A percentile compares a stretch with the other conserved stretches of the same genome.
These are phyloP conservation scores for Notamacropus eugenii DNA, from an alignment of 2,797 vertebrate species.

Conservation along the genomic window DNA sequence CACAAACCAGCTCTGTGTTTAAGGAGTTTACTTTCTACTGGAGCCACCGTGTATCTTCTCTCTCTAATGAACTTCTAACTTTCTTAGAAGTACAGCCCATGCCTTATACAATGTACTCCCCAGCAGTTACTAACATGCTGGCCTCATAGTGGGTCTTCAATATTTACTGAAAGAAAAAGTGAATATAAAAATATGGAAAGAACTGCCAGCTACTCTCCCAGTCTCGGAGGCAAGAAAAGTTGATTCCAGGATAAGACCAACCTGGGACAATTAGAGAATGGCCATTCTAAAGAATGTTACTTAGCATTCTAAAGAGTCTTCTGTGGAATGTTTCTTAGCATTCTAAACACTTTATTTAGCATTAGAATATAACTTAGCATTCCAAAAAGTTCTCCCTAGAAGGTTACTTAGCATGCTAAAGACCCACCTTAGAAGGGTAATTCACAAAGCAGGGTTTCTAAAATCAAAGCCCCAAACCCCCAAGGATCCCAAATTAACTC, in stretches of 20 bases:
- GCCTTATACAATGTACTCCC: background rate
- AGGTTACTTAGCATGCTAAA: background rate
- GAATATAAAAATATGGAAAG: background rate
- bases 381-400: background rate
- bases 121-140: background rate
- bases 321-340: background rate
- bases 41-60: background rate
- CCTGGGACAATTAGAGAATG: background rate
- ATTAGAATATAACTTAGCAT: background rate
- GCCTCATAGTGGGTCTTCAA: background rate
- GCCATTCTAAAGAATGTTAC: background rate
- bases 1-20: background rate
- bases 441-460: background rate
- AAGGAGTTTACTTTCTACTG: background rate
- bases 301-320: background rate
- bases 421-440: background rate
- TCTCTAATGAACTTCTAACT: no score
- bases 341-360: background rate
- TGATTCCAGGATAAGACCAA: background rate
- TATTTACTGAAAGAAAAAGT: background rate
- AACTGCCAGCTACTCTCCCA: accelerated
- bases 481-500: background rate
- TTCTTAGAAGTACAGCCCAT: background rate
- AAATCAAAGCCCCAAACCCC: background rate
- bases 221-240: background rate